phyloP scores from a whole-genome alignment of 2,797 vertebrate genomes.

The Coilia nasus region DNA sequence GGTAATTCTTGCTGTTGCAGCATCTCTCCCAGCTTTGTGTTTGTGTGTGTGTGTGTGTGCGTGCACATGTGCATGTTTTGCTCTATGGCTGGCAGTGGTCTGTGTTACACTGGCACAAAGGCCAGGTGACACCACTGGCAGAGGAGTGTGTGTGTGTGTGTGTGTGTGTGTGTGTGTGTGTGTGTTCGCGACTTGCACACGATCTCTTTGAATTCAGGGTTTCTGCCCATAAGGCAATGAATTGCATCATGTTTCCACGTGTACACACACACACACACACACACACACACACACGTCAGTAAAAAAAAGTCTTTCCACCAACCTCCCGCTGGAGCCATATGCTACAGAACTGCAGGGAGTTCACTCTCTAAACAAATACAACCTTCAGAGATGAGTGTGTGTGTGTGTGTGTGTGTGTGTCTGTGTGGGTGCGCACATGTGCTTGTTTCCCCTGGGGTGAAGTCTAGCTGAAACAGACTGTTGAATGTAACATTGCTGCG shows the following conservation, averaged over 20 bases:
- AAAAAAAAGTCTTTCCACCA: background rate
- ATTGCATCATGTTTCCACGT: background rate
- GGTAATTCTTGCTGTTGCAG: background rate
- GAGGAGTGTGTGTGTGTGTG: background rate
- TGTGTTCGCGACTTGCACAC: no score
- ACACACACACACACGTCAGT: background rate
- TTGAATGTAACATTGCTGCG: slow-evolving; percentile 24
- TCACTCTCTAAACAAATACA: background rate
- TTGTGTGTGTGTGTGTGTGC: background rate
- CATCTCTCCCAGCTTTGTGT: background rate
- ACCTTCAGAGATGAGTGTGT: slow-evolving; percentile 2
- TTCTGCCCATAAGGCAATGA: slow-evolving; percentile 1
- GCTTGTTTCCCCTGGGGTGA: background rate
- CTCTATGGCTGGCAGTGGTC: background rate
- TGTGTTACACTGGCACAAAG: background rate
- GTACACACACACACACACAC: background rate
- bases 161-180: no score
- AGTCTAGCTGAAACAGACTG: background rate
- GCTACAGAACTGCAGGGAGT: background rate
- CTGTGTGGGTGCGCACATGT: background rate
- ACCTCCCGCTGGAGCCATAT: slow-evolving; percentile 10
- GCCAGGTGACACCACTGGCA: background rate
- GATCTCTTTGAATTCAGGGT: background rate
- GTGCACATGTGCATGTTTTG: background rate
- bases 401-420: background rate